Evolutionary conservation across 2,888 invertebrate species (phyloP), one percentile per base, ranked within the genome.

Genomic region (Drosophila robusta): DNA sequence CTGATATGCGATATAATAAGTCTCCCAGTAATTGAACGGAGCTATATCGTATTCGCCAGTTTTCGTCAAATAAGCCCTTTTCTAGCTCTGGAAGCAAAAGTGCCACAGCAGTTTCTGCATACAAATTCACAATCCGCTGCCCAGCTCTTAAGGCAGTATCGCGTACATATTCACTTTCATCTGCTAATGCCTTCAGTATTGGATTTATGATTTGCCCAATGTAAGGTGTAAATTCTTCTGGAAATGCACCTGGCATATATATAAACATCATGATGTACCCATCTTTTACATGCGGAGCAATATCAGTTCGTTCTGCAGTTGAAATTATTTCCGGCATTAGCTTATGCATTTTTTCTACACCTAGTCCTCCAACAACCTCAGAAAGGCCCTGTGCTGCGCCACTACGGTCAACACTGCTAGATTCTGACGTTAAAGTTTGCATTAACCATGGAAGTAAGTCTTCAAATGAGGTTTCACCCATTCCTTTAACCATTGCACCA

Each of bases 191-290:
- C 93, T 98, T 97, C 34, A 99, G 93, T 78, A 99, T 98, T 1
- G 99, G 98, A 92, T 97, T 98, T 89, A 99, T 98, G 85, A 99
- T 99, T 91, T 97, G 97, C 0, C 98, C 97, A 89, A 99, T 97
- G 93, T 99, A 99, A 0, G 97, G 97, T 1, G 97, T 96, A 93
- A 99, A 99, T 91, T 98, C 97, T 74, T 96, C 95, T 6, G 97
- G 98, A 93, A 99, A 99, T 11, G 98, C 98, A 68, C 96, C 96
- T 3, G 99, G 99, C 96, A 99, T 97, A 93, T 99, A 99, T 90
- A 99, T 99, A 92, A 99, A 99, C 98, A 99, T 98, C 98, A 99
- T 98, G 71, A 99, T 98, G 93, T 99, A 99, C 44, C 99, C 99
- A 93, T 99, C 99, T 90, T 99, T 97, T 2, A 99, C 99, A 92